phyloP scores from a whole-genome alignment of 2,888 invertebrate genomes.

The Eupithecia subfuscata region DNA sequence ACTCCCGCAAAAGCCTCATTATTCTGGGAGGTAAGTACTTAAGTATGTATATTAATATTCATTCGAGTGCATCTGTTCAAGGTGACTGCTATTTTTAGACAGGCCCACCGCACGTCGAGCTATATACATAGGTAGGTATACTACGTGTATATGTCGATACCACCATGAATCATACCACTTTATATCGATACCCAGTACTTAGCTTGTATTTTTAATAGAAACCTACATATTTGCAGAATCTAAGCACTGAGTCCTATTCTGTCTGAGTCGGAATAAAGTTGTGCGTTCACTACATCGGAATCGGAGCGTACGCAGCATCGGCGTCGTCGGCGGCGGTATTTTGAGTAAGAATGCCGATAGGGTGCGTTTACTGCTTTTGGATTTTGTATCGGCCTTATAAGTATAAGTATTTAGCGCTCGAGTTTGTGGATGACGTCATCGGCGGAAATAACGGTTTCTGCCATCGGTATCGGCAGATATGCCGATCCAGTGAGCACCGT shows the following conservation, averaged over 20 bases:
- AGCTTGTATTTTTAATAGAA: background rate
- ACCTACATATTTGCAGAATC: background rate
- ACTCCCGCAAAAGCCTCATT: background rate
- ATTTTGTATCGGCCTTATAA: too few relatives aligned
- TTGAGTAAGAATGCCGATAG: too few relatives aligned
- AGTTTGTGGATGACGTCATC: background rate
- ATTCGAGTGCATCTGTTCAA: constrained; percentile 12
- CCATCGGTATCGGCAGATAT: too few relatives aligned
- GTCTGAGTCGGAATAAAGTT: too few relatives aligned
- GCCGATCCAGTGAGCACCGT: too few relatives aligned
- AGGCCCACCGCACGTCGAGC: background rate
- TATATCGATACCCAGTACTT: background rate
- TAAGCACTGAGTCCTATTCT: background rate
- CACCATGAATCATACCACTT: background rate
- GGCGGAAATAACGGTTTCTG: too few relatives aligned
- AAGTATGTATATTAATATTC: constrained; percentile 8
- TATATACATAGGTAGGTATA: background rate
- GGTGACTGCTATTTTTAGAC: constrained; percentile 10
- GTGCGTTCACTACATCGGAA: too few relatives aligned
- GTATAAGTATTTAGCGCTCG: too few relatives aligned
- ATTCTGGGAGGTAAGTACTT: background rate
- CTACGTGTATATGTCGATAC: background rate
- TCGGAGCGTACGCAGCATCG: too few relatives aligned
- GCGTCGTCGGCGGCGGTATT: too few relatives aligned
- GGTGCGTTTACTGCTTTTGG: too few relatives aligned